phyloP scores from a whole-genome alignment of 1,140 invertebrate genomes.

The Calephelis nemesis region DNA sequence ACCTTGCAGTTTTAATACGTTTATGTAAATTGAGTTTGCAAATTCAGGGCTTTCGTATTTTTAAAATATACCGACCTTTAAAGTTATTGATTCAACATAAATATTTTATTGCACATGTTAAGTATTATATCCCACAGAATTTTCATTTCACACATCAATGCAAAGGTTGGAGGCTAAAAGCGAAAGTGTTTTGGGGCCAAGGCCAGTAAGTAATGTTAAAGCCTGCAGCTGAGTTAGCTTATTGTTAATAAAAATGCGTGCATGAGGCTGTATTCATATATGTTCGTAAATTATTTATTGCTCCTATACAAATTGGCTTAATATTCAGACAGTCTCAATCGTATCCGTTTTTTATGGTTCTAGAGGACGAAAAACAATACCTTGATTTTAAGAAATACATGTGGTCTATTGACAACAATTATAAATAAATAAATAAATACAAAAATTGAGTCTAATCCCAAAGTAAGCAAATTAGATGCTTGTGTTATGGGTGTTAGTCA shows the following conservation, averaged over 20 bases:
- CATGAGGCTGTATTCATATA: background rate
- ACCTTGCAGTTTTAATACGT: constrained; percentile 5
- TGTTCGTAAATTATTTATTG: background rate
- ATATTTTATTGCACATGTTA: constrained; percentile 4
- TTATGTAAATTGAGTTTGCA: background rate
- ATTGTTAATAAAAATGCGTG: background rate
- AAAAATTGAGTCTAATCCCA: no score
- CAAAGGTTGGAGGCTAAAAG: constrained; percentile 21
- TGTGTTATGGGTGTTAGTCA: no score
- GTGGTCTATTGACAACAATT: no score
- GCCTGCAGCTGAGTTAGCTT: constrained; percentile 4
- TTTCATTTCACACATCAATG: constrained; percentile 11
- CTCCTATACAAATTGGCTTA: no score
- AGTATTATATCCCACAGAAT: constrained; percentile 1
- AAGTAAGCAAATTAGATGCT: no score
- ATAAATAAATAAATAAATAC: no score
- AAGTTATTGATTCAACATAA: constrained; percentile 1
- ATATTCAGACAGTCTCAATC: no score
- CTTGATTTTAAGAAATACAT: no score
- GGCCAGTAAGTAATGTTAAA: background rate
- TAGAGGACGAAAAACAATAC: no score
- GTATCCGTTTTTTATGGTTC: no score
- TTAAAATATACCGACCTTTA: constrained; percentile 1
- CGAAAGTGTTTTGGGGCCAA: constrained; percentile 20
- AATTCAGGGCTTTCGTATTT: background rate